Evolutionary conservation across 2,888 invertebrate species (phyloP).

Genomic region (Rhingia campestris): DNA sequence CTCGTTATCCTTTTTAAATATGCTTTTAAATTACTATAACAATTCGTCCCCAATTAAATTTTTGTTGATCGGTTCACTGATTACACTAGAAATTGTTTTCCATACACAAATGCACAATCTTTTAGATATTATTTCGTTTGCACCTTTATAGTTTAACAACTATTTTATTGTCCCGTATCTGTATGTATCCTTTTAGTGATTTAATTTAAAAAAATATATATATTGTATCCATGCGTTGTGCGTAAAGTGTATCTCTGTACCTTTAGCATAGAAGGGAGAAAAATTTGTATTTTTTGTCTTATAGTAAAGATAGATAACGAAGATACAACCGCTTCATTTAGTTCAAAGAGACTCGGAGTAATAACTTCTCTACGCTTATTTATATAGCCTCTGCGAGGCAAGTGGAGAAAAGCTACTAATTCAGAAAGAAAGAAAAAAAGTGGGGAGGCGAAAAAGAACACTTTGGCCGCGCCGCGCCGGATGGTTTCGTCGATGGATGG

Average conservation of each 20-base stretch:
- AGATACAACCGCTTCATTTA: conserved; percentile 83
- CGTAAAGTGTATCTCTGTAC: conserved; percentile 51
- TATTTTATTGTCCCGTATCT: conserved; percentile 12
- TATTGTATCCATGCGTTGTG: conserved; percentile 62
- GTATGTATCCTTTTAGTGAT: conserved; percentile 56
- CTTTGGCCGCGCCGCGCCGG: conserved; percentile 63
- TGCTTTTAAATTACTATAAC: conserved; percentile 15
- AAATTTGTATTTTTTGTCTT: conserved; percentile 25
- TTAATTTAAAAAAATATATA: conserved; percentile 31
- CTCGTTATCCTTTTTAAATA: conserved; percentile 59
- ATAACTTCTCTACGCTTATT: conserved; percentile 83
- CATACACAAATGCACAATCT: not conserved
- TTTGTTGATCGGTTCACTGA: conserved; percentile 19
- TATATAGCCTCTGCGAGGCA: conserved; percentile 83
- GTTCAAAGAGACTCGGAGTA: conserved; percentile 83
- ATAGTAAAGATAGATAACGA: conserved; percentile 73
- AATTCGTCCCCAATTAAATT: conserved; percentile 20
- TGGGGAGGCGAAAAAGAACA: conserved; percentile 75
- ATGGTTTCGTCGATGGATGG: conserved; percentile 52
- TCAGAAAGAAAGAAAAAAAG: conserved; percentile 74
- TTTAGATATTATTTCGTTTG: conserved; percentile 3
- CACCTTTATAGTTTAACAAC: conserved; percentile 6
- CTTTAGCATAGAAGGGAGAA: conserved; percentile 54
- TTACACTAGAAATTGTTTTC: conserved; percentile 25
- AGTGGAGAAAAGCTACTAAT: conserved; percentile 78